phyloP scores from a whole-genome alignment of 2,888 invertebrate species.

The Leptothorax acervorum region DNA sequence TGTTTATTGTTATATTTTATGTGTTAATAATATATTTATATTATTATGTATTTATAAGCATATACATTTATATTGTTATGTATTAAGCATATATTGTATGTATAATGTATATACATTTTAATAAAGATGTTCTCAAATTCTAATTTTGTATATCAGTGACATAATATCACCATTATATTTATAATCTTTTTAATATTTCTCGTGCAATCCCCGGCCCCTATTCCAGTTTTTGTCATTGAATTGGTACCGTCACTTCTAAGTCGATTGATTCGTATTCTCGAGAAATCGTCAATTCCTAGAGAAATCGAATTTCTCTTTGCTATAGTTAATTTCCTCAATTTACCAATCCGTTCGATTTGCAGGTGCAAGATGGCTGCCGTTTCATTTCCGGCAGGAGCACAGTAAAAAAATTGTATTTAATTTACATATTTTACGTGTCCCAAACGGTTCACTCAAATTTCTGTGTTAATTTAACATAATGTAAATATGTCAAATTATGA shows the following conservation, averaged over 20 bases:
- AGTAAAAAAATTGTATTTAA: too few species aligned
- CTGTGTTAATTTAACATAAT: too few species aligned
- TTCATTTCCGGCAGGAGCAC: constrained; percentile 76
- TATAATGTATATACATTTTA: background rate
- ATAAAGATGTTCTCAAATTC: background rate
- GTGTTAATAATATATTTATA: background rate
- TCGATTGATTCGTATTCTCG: constrained; percentile 21
- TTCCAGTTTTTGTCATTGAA: background rate
- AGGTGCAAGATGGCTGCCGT: constrained; percentile 68
- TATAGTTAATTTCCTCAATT: constrained; percentile 70
- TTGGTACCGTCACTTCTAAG: constrained; percentile 1
- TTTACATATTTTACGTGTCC: too few species aligned
- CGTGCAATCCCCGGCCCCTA: background rate
- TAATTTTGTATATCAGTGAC: background rate
- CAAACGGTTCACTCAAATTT: too few species aligned
- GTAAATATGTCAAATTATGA: too few species aligned
- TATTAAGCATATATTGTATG: background rate
- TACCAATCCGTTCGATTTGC: constrained; percentile 60
- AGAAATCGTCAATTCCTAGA: constrained; percentile 42
- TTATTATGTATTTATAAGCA: background rate
- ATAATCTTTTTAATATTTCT: background rate
- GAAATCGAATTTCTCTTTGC: constrained; percentile 68
- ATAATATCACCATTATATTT: background rate
- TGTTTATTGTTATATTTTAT: background rate
- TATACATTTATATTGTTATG: too few species aligned